Evolutionary conservation across 2,113 vertebrate genomes (phyloP).

Genomic region (Myxocyprinus asiaticus): DNA sequence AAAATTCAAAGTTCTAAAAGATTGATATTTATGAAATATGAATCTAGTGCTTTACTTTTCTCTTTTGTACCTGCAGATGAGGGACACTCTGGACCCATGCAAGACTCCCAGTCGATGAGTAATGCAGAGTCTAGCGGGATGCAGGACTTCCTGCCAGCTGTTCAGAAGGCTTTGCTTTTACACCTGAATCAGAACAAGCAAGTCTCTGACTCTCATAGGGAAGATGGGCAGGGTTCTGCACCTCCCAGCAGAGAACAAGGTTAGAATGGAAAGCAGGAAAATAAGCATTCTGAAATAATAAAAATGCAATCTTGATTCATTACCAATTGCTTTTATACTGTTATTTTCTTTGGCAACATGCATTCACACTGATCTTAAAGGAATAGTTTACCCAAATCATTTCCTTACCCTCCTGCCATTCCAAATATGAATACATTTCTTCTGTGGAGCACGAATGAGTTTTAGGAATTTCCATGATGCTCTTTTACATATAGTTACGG

Average conservation of each 20-base stretch:
- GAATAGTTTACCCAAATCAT: no score
- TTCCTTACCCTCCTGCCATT: no score
- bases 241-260: conserved; percentile 84
- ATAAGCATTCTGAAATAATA: no score
- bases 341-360: no score
- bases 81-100: conserved; percentile 51
- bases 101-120: conserved; percentile 76
- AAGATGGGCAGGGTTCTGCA: conserved; percentile 58
- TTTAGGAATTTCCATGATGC: no score
- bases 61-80: conserved; percentile 61
- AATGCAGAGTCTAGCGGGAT: conserved; percentile 71
- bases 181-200: conserved; percentile 87
- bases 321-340: no score
- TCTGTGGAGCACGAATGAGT: no score
- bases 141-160: conserved; percentile 86
- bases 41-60: not conserved
- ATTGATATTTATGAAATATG: not conserved
- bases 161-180: conserved; percentile 89
- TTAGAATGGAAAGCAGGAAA: conserved; percentile 52
- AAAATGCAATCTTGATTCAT: no score
- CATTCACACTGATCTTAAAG: no score
- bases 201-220: conserved; percentile 71
- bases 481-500: no score
- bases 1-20: not conserved
- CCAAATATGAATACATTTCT: no score